Base-by-base conservation (phyloP, 1,140 invertebrate species). In the Carposina sasakii region DNA sequence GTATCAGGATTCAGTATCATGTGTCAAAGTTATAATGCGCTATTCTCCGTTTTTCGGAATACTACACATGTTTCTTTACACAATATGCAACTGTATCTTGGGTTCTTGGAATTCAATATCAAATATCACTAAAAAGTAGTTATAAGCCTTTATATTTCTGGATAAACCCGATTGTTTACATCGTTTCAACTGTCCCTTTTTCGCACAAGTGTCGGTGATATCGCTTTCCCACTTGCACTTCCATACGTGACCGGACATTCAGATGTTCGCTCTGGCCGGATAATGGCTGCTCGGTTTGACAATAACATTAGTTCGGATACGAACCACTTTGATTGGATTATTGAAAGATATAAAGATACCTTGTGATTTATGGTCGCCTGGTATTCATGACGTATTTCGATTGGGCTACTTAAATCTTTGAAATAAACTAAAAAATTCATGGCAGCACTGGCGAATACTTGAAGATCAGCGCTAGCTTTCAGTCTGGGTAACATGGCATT, bases 241-340 rank as follows among this genome's bases (percentile, higher is more conserved):
- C n/a, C 46, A 53, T 77, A 78, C 77, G 76, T 81, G 77, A 74
- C 77, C 67, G 72, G 67, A 72, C 75, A 79, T 81, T 71, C 63
- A 64, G 69, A 76, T 75, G 64, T 54, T 66, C 65, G 67, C 71
- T 78, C 59, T 52, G 54, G 66, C 46, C 60, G 62, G 61, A 71
- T 79, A 78, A 81, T 79, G 64, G 71, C 64, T 70, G 60, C 63
- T 70, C 67, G 69, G 71, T 76, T 81, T 75, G 77, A 79, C 76
- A 79, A 82, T 79, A 77, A 79, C 74, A 77, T 79, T 77, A 79
- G 72, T 77, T 72, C 61, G 63, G 67, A 68, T 68, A 68, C 61
- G 71, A 70, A 57, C 61, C 60, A 63, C 64, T 76, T 75, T 79
- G 77, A 81, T 81, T 81, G 74, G 76, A 76, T 79, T 81, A 81